Percentiles rank a stretch among this genome's conserved stretches.
Conservation (phyloP, 2,888 invertebrate genomes). For the Drosophila pseudotalamancana region DNA sequence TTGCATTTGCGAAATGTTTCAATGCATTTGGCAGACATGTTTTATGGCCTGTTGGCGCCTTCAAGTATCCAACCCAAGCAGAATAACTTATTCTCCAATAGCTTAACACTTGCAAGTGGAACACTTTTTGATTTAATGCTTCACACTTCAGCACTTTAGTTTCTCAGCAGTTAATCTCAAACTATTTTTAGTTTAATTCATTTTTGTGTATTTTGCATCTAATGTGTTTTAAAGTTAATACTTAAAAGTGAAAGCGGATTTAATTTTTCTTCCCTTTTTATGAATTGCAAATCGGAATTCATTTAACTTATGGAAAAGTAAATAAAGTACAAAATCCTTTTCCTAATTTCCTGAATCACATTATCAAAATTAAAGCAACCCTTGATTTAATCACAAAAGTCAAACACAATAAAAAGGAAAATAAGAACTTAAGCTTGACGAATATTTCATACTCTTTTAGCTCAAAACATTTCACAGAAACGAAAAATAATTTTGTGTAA, state of each 20-base stretch:
- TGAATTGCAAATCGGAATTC: no score
- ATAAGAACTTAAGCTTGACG: not conserved
- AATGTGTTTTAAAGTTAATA: no score
- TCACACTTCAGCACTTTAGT: no score
- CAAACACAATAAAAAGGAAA: constrained; percentile 18
- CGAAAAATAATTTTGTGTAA: no score
- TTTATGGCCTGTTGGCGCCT: constrained; percentile 40
- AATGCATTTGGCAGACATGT: constrained; percentile 35
- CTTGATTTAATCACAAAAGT: constrained; percentile 10
- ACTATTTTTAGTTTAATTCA: no score
- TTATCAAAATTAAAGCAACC: constrained; percentile 42
- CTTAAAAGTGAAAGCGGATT: no score
- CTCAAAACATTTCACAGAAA: no score
- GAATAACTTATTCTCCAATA: constrained; percentile 14
- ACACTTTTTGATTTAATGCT: constrained; percentile 1
- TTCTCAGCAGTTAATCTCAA: no score
- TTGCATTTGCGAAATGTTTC: constrained; percentile 48
- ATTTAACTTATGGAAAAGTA: not conserved
- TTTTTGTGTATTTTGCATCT: no score
- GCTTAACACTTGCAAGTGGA: no score
- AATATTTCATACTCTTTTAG: not conserved
- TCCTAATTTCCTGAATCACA: constrained; percentile 20
- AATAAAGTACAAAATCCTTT: not conserved
- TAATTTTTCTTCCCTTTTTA: no score
- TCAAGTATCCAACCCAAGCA: constrained; percentile 16